Evolutionary conservation across 2,797 vertebrate genomes (phyloP).

Genomic region (Geotrypetes seraphini): DNA sequence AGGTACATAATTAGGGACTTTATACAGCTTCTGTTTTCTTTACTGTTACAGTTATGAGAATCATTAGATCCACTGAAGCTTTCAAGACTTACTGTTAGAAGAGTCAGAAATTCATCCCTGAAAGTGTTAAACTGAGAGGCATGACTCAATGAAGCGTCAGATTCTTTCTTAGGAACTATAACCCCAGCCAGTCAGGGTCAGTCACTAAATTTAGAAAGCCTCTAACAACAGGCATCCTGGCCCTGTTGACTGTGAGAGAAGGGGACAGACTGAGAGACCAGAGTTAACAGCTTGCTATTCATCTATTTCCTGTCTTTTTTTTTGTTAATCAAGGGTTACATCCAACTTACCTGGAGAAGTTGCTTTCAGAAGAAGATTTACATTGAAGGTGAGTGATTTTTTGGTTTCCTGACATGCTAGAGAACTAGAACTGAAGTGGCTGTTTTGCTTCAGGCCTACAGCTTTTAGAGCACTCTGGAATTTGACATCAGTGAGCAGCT

Average conservation of each 20-base stretch:
- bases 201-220: conserved; percentile 60
- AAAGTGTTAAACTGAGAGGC: conserved; percentile 40
- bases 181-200: conserved; percentile 35
- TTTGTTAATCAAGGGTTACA: neutral
- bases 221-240: conserved; percentile 46
- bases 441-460: neutral
- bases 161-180: conserved; percentile 36
- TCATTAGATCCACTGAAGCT: too few relatives aligned
- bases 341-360: fast-evolving
- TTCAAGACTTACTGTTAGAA: too few relatives aligned
- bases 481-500: neutral
- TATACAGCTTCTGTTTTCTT: too few relatives aligned
- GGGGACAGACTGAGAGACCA: neutral
- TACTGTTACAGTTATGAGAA: too few relatives aligned
- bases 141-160: conserved; percentile 21
- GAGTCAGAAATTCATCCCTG: too few relatives aligned
- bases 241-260: conserved; percentile 17
- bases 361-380: neutral
- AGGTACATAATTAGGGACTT: too few relatives aligned
- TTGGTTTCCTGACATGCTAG: neutral
- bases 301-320: neutral
- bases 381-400: conserved; percentile 22
- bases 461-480: neutral
- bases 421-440: fast-evolving
- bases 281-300: neutral